Evolutionary conservation across 2,888 invertebrate genomes (phyloP).

Genomic region (Lithophane socia): DNA sequence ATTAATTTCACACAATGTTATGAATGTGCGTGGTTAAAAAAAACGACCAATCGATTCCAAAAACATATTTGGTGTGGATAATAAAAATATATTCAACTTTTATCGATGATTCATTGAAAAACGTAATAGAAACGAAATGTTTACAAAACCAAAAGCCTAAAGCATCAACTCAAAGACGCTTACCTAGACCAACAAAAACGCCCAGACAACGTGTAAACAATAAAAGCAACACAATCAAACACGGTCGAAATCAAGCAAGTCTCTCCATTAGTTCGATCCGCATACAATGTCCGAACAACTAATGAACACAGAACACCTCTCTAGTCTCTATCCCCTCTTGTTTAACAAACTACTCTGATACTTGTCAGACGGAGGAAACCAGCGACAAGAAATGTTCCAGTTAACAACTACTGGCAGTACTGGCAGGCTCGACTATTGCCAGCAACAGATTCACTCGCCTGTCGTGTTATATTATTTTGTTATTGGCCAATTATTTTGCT

Average conservation of each 20-base stretch:
- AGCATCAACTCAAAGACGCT: slow-evolving; percentile 25
- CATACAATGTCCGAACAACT: slow-evolving; percentile 70
- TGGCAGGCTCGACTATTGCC: slow-evolving; percentile 67
- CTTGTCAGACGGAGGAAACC: slow-evolving; percentile 77
- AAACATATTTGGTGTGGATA: neutral
- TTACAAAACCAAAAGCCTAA: slow-evolving; percentile 21
- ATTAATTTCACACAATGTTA: neutral
- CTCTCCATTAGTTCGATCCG: slow-evolving; percentile 66
- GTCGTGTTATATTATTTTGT: slow-evolving; percentile 71
- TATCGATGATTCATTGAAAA: neutral
- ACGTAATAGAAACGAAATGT: neutral
- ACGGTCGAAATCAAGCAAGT: slow-evolving; percentile 49
- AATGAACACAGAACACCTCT: slow-evolving; percentile 72
- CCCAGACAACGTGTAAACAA: slow-evolving; percentile 21
- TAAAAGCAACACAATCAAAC: slow-evolving; percentile 42
- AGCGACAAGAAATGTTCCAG: slow-evolving; percentile 77
- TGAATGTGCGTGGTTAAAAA: neutral
- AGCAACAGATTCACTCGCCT: slow-evolving; percentile 68
- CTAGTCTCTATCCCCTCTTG: slow-evolving; percentile 68
- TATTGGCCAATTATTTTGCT: slow-evolving; percentile 67
- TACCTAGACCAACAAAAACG: slow-evolving; percentile 30
- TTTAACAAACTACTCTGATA: slow-evolving; percentile 75
- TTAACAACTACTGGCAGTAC: slow-evolving; percentile 74
- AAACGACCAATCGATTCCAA: too few species aligned
- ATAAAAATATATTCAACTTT: neutral